Base-by-base conservation (phyloP, 2,113 vertebrate species). In the Leiothrix lutea region DNA sequence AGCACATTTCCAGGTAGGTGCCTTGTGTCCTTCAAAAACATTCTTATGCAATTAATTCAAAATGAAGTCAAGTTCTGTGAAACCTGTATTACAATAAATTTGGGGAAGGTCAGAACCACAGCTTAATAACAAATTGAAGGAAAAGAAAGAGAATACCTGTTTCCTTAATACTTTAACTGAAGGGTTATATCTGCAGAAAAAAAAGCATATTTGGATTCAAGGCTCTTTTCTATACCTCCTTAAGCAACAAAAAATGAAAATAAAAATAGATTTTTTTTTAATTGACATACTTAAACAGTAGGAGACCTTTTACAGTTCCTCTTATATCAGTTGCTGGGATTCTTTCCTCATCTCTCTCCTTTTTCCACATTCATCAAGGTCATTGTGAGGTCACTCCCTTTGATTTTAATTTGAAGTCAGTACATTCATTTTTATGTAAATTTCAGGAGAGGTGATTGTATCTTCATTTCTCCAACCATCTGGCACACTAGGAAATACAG, bases 391-490 rank as follows among this genome's bases (percentile, higher is more conserved):
- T n/a, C 36, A 11, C 71, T 29, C 3, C 4, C 42, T 72, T 72
- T 88, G 12, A 82, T 86, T 93, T 90, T 70, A 80, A 80, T 95
- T 90, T 79, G 8, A 75, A 93, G 80, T 80, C 75, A 86, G 33
- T 58, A 42, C n/a, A 42, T 93, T 85, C 36, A 65, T 95, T 87
- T 97, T 96, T 40, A 90, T 94, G 85, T 72, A 94, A 73, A 93
- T 94, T 92, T 86, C 74, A 69, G 29, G 42, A 92, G 74, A 92
- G 36, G 78, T 88, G 85, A 86, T 79, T 91, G 35, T 85, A 80
- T 88, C 90, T 95, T 82, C 53, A 82, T 93, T 96, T 95, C 35
- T 92, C n/a, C 67, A 66, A 3, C 78, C 78, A 93, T 85, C 81
- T 92, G 94, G 58, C 58, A 90, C 31, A 50, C 45, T 61, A 60